These are phyloP conservation scores for Acinonyx jubatus DNA, from an alignment of 2,113 vertebrate genomes.

Conservation along the genomic window DNA sequence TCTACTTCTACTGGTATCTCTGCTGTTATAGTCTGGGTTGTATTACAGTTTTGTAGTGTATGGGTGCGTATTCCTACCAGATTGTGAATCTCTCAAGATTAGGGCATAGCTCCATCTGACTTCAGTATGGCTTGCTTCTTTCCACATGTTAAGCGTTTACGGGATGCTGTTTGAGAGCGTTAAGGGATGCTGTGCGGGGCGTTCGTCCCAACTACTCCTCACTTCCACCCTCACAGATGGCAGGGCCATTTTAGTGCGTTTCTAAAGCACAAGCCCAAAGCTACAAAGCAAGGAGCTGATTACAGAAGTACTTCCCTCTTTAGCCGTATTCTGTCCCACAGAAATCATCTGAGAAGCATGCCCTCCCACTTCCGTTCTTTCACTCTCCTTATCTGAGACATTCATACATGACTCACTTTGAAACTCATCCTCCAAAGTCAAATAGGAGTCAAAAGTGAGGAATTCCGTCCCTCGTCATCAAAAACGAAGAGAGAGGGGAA, in stretches of 20 bases:
- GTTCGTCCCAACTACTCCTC: not conserved
- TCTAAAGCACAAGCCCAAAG: not conserved
- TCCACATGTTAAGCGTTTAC: not conserved
- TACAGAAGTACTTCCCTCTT: not conserved
- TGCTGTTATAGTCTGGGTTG: not conserved
- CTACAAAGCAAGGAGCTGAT: not conserved
- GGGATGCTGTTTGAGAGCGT: not conserved
- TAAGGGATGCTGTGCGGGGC: not conserved
- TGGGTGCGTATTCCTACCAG: not conserved
- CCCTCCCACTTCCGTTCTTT: not conserved
- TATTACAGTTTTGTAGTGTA: not conserved
- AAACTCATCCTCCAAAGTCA: slow-evolving; percentile 21
- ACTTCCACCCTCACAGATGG: not conserved
- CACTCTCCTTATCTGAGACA: slow-evolving; percentile 43
- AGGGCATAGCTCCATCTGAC: not conserved
- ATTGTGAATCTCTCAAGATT: not conserved
- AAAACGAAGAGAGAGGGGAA: not conserved
- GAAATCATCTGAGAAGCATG: not conserved
- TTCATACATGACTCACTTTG: slow-evolving; percentile 58
- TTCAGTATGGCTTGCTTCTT: not conserved
- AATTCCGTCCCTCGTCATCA: not conserved
- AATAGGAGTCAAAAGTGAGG: not conserved
- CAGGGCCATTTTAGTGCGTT: not conserved
- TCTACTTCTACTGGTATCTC: not conserved
- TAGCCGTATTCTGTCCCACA: not conserved